Evolutionary conservation across 2,888 invertebrate genomes (phyloP), one percentile per base, ranked within the genome.

Genomic region (Dioctria rufipes): DNA sequence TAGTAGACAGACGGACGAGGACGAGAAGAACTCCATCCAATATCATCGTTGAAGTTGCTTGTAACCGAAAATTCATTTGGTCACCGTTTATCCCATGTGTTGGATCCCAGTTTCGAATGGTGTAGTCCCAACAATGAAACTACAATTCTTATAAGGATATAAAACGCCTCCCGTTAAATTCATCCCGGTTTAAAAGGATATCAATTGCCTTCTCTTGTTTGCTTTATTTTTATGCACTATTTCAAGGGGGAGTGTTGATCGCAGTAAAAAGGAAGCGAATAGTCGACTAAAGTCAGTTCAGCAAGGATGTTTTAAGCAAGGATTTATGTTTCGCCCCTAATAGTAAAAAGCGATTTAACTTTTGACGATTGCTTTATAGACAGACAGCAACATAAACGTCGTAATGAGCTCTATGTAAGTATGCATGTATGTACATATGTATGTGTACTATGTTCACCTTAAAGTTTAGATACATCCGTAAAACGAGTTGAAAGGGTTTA

Each of bases 101-200:
- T 69, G 69, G 25, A 39, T 69, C 25, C 40, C 37, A 69, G 69
- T 69, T n/a, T 39, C 40, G 69, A 51, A 51, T 69, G 37, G 37
- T 69, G 37, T 69, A 25, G 51, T 69, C 69, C 69, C 5, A 37
- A 51, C 69, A 51, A 43, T 69, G 51, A 51, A 37, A 69, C 54
- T 54, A 11, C 54, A 54, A n/a, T n/a, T 25, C 25, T 25, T n/a
- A 54, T 54, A 54, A 11, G 9, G 54, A 9, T 1, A 46, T n/a
- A 46, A 67, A 67, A 46, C 46, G 46, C 39, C 65, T 46, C 65
- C 11, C 11, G 39, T 60, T 37, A 13, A 60, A 60, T 60, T 25
- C 6, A 60, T 13, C 25, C 65, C 65, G n/a, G 11, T 65, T 65
- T 65, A 40, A 37, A 25, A 65, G 65, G 65, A 65, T 42, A 40